These are phyloP conservation scores for Actinemys pallida DNA, from an alignment of 2,113 vertebrate genomes.

Conservation along the genomic window DNA sequence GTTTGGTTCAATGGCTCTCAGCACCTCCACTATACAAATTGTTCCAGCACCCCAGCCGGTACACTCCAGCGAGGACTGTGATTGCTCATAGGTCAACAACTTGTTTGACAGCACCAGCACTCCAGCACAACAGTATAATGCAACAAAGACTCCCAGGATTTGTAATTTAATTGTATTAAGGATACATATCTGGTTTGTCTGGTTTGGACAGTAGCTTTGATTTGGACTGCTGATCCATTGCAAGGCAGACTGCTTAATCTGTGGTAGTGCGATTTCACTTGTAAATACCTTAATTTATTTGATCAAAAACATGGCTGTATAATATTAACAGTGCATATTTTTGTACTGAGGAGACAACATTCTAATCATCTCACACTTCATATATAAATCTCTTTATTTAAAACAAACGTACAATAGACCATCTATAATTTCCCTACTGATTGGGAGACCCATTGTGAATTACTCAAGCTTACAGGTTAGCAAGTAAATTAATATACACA, in stretches of 20 bases:
- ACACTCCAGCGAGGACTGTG: constrained; percentile 46
- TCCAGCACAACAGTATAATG: background rate
- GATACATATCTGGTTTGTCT: background rate
- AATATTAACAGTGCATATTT: background rate
- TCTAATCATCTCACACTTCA: background rate
- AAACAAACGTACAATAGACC: background rate
- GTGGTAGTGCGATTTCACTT: background rate
- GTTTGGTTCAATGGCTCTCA: background rate
- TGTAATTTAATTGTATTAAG: background rate
- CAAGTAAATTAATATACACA: background rate
- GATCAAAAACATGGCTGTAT: background rate
- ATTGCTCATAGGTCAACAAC: constrained; percentile 12
- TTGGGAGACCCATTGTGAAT: background rate
- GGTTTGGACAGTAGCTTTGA: constrained; percentile 9
- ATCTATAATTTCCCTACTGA: background rate
- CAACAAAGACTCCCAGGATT: background rate
- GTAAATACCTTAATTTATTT: background rate
- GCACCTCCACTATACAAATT: background rate
- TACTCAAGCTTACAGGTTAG: constrained; percentile 47
- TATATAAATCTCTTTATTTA: background rate
- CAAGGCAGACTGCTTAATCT: background rate
- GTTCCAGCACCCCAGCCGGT: background rate
- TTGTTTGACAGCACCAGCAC: background rate
- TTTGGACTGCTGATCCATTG: background rate
- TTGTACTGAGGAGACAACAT: background rate